A percentile compares a stretch with the other conserved stretches of the same genome.
Evolutionary conservation across 2,888 invertebrate genomes (phyloP).

Genomic region (Beris morrisii): DNA sequence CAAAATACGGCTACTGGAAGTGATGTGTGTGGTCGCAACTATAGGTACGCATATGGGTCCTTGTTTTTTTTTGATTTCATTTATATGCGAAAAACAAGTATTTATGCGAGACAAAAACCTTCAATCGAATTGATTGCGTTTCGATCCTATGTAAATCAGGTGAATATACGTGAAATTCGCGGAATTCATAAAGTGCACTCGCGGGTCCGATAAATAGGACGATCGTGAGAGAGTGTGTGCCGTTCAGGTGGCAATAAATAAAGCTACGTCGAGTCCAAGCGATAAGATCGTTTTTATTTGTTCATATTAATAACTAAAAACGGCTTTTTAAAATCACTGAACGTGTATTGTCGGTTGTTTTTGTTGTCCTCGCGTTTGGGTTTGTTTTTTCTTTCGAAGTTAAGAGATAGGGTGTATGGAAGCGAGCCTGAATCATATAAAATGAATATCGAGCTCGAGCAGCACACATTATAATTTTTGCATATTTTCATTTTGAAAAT

Average conservation of each 20-base stretch:
- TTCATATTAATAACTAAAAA: conserved; percentile 37
- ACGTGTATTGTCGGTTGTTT: conserved; percentile 28
- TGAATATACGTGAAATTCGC: conserved; percentile 21
- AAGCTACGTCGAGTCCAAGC: conserved; percentile 1
- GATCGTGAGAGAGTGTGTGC: background rate
- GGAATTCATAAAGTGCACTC: conserved; percentile 23
- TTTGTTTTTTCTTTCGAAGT: no score
- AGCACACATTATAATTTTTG: conserved; percentile 30
- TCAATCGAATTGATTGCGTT: conserved; percentile 23
- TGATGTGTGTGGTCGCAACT: conserved; percentile 32
- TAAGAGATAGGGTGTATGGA: background rate
- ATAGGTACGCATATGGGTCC: no score
- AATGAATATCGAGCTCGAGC: conserved; percentile 3
- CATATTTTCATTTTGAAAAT: conserved; percentile 28
- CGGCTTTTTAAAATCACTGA: background rate
- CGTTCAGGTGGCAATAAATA: conserved; percentile 3
- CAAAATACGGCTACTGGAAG: conserved; percentile 10
- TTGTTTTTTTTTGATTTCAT: no score
- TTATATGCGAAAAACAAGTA: no score
- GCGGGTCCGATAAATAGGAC: background rate
- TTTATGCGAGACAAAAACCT: no score
- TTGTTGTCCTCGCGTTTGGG: no score
- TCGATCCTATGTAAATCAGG: conserved; percentile 34
- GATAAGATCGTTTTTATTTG: conserved; percentile 36
- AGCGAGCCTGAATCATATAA: conserved; percentile 25